These are phyloP conservation scores for Mystacides longicornis DNA, from an alignment of 2,888 invertebrate genomes.

Conservation along the genomic window DNA sequence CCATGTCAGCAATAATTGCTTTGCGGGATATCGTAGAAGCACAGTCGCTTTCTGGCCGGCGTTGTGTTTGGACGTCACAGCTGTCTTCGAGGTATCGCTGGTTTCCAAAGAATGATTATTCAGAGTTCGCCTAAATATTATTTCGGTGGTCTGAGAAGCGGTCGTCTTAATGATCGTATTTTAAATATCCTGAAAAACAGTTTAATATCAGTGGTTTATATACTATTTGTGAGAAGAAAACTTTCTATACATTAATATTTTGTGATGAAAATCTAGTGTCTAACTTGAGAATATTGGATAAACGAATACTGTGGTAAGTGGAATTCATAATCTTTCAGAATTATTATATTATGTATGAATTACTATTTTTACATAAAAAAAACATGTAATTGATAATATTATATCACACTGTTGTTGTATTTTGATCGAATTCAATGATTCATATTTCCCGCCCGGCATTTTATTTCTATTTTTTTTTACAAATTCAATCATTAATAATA, in stretches of 20 bases:
- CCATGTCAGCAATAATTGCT: constrained; percentile 16
- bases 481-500: not conserved
- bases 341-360: not conserved
- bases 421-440: too few species aligned
- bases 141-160: constrained; percentile 21
- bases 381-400: not conserved
- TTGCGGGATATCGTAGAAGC: not conserved
- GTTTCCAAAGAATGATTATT: constrained; percentile 23
- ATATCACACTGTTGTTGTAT: not conserved
- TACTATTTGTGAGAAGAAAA: constrained; percentile 53
- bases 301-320: not conserved
- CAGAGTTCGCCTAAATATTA: constrained; percentile 22
- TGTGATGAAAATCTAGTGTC: constrained; percentile 14
- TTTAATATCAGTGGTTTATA: constrained; percentile 47
- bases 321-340: not conserved
- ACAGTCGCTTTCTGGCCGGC: constrained; percentile 20
- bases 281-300: not conserved
- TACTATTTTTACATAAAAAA: not conserved
- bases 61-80: constrained; percentile 15
- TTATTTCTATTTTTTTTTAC: too few species aligned
- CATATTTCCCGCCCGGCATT: not conserved
- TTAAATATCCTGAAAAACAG: constrained; percentile 15
- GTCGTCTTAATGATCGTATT: constrained; percentile 19
- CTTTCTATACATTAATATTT: constrained; percentile 47
- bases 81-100: constrained; percentile 17